A percentile compares a stretch with the other conserved stretches of the same genome.
Evolutionary conservation across 2,797 vertebrate genomes (phyloP).

Genomic region (Sebastes nivosus): DNA sequence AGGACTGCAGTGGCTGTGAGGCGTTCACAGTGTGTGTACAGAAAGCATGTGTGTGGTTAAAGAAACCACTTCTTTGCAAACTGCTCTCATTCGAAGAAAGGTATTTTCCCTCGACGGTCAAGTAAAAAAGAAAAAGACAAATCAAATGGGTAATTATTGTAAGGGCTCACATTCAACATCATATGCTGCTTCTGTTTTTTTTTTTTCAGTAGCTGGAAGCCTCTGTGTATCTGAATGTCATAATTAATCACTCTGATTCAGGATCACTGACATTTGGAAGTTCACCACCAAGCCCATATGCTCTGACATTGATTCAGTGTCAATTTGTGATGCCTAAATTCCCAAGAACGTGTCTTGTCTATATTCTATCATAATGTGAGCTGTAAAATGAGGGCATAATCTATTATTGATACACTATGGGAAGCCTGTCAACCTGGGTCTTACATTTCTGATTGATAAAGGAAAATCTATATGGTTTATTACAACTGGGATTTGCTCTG

Average conservation of each 20-base stretch:
- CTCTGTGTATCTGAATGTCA: conserved; percentile 24
- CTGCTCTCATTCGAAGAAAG: conserved; percentile 19
- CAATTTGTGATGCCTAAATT: conserved; percentile 14
- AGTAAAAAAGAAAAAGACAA: conserved; percentile 30
- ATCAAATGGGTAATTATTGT: conserved; percentile 45
- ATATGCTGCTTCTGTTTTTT: conserved; percentile 8
- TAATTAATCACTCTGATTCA: conserved; percentile 37
- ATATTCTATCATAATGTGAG: neutral
- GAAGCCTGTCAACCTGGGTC: neutral
- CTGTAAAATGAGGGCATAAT: neutral
- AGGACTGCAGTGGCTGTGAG: conserved; percentile 27
- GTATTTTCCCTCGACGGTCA: conserved; percentile 27
- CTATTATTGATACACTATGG: neutral
- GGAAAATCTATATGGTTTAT: neutral
- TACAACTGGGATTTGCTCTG: neutral
- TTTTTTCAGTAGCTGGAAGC: neutral
- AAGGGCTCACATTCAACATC: conserved; percentile 21
- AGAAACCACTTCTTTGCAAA: conserved; percentile 27
- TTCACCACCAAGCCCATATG: conserved; percentile 13
- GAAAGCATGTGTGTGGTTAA: conserved; percentile 31
- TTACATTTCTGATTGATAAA: neutral
- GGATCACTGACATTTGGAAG: conserved; percentile 49
- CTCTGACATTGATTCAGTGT: conserved; percentile 37
- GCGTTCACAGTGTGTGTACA: conserved; percentile 27
- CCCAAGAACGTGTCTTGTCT: neutral